phyloP scores from a whole-genome alignment of 2,797 vertebrate species.

The Onychomys leucogaster region DNA sequence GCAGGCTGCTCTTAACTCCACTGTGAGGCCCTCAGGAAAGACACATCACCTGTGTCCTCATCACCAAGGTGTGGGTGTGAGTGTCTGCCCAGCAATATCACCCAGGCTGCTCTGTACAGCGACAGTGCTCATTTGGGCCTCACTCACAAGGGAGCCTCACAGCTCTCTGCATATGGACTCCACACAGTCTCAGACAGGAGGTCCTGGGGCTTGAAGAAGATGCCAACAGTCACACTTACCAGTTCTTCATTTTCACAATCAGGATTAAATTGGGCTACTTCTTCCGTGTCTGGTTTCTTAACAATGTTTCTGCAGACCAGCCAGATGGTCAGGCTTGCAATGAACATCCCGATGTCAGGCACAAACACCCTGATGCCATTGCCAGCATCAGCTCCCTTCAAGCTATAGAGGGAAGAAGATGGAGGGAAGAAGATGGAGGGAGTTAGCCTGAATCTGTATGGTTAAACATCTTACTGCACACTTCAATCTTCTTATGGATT shows the following conservation, averaged over 20 bases:
- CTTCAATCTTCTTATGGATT: slow-evolving; percentile 1
- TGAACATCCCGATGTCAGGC: slow-evolving; percentile 98
- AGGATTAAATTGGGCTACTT: slow-evolving; percentile 93
- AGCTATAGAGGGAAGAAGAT: slow-evolving; percentile 86
- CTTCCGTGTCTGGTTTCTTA: slow-evolving; percentile 92
- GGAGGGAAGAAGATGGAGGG: neutral
- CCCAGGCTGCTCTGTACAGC: rapidly evolving
- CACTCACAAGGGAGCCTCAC: too few species aligned
- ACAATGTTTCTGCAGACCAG: slow-evolving; percentile 95
- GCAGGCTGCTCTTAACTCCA: neutral
- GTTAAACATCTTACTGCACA: neutral
- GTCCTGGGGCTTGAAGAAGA: neutral
- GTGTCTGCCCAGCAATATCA: neutral
- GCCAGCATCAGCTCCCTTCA: slow-evolving; percentile 95
- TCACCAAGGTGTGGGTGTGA: neutral
- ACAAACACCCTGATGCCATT: slow-evolving; percentile 97
- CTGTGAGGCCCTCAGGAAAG: neutral
- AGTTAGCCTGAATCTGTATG: slow-evolving; percentile 58
- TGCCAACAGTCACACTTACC: slow-evolving; percentile 86
- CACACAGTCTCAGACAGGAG: neutral
- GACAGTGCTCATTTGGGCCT: neutral
- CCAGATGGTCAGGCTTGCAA: slow-evolving; percentile 94
- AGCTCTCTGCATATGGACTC: neutral
- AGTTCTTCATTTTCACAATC: slow-evolving; percentile 95
- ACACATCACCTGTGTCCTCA: neutral